Percentiles rank a stretch among this genome's conserved stretches.
These are phyloP conservation scores for Papilio helenus DNA, from an alignment of 1,140 invertebrate species.

Conservation along the genomic window DNA sequence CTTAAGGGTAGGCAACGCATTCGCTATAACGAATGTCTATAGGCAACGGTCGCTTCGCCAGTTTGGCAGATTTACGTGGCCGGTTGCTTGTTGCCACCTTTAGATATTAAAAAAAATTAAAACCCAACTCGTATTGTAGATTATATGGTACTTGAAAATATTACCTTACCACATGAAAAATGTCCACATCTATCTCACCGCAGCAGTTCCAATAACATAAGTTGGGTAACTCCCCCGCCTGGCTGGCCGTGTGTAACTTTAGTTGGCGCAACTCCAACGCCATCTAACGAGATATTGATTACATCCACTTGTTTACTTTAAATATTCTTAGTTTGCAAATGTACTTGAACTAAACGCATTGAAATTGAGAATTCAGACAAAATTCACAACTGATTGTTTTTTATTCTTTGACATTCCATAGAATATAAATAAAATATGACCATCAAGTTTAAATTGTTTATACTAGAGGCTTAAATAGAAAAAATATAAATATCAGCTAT, in stretches of 20 bases:
- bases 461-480: background rate
- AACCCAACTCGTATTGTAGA: too few species aligned
- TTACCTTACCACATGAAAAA: background rate
- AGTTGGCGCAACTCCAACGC: slow-evolving; percentile 6
- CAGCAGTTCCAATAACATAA: slow-evolving; percentile 6
- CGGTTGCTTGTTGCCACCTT: too few species aligned
- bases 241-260: background rate
- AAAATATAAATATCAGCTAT: background rate
- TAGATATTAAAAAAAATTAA: too few species aligned
- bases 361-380: background rate
- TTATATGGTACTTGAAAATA: background rate
- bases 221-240: background rate
- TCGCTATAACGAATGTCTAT: too few species aligned
- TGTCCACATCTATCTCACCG: slow-evolving; percentile 3
- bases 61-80: too few species aligned
- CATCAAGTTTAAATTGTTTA: background rate
- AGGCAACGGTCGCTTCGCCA: too few species aligned
- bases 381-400: background rate
- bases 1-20: too few species aligned
- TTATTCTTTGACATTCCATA: background rate
- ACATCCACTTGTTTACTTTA: slow-evolving; percentile 24
- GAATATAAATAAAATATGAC: background rate
- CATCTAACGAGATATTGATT: slow-evolving; percentile 31
- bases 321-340: background rate
- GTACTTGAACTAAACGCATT: background rate